Evolutionary conservation across 1,140 invertebrate species (phyloP).

Genomic region (Bathynomus jamesi): DNA sequence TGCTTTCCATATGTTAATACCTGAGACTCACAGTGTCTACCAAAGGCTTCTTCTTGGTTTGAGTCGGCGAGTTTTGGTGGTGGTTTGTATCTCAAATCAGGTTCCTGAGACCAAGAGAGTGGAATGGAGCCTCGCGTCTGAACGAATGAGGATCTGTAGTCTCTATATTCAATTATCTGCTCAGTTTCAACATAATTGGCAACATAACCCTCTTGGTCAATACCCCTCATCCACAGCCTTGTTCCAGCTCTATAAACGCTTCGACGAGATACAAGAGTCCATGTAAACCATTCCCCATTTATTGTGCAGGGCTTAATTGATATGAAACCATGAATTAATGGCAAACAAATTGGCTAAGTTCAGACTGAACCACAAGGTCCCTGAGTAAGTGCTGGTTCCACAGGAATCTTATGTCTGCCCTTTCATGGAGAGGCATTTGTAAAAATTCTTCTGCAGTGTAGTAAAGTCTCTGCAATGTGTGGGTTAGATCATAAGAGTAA

Average conservation of each 20-base stretch:
- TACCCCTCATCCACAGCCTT: conserved; percentile 74
- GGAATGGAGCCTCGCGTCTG: conserved; percentile 87
- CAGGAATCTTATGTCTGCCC: conserved; percentile 79
- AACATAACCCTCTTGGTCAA: conserved; percentile 76
- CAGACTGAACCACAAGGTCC: conserved; percentile 55
- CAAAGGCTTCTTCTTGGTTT: conserved; percentile 70
- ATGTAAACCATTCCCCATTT: conserved; percentile 72
- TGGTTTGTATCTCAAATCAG: conserved; percentile 90
- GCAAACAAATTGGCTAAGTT: conserved; percentile 68
- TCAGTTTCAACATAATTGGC: conserved; percentile 97
- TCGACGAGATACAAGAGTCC: conserved; percentile 79
- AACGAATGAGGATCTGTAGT: conserved; percentile 35
- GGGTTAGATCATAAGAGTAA: conserved; percentile 86
- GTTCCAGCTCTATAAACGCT: conserved; percentile 69
- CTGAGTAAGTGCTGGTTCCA: conserved; percentile 83
- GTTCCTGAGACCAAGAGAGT: conserved; percentile 86
- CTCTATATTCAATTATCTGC: conserved; percentile 48
- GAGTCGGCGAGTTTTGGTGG: conserved; percentile 58
- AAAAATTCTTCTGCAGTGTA: conserved; percentile 79
- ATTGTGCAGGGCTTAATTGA: conserved; percentile 68
- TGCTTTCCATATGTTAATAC: conserved; percentile 77
- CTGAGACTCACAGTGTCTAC: conserved; percentile 71
- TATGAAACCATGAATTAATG: conserved; percentile 81
- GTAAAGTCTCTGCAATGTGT: conserved; percentile 79
- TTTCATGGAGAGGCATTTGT: conserved; percentile 52